Percentiles rank a stretch among this genome's conserved stretches.
phyloP scores from a whole-genome alignment of 2,113 vertebrate genomes.

The Pleuronectes platessa region DNA sequence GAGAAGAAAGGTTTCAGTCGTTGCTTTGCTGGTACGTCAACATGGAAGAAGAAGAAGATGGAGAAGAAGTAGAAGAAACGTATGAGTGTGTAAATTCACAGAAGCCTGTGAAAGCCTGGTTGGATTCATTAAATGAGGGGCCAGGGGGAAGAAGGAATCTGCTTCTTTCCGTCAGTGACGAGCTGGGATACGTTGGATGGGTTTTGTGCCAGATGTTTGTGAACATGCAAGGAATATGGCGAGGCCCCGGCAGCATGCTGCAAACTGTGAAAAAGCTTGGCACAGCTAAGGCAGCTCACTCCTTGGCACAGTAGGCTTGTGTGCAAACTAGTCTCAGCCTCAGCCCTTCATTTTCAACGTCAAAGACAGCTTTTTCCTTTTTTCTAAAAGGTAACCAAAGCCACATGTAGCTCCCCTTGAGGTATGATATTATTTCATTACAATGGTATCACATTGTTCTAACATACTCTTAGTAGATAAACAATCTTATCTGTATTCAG shows the following conservation, averaged over 20 bases:
- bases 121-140: constrained; percentile 42
- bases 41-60: neutral
- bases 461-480: constrained; percentile 11
- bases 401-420: neutral
- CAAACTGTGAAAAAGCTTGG: constrained; percentile 72
- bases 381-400: constrained; percentile 8
- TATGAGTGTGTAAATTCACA: constrained; percentile 18
- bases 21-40: no score
- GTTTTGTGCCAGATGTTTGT: constrained; percentile 76
- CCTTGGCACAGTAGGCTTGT: constrained; percentile 45
- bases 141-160: constrained; percentile 46
- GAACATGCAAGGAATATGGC: constrained; percentile 54
- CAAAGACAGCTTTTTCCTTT: neutral
- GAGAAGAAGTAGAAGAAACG: constrained; percentile 2
- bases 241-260: constrained; percentile 41
- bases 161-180: constrained; percentile 48
- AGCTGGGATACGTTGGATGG: constrained; percentile 57
- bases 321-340: constrained; percentile 26
- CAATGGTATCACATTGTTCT: constrained; percentile 1
- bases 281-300: constrained; percentile 45
- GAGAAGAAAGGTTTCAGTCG: no score
- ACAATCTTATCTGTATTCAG: constrained; percentile 11
- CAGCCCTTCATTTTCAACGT: constrained; percentile 6
- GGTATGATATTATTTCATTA: constrained; percentile 1
- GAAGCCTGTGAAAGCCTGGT: constrained; percentile 18